Conservation (phyloP, 2,113 vertebrate species). For the Elanoides forficatus region DNA sequence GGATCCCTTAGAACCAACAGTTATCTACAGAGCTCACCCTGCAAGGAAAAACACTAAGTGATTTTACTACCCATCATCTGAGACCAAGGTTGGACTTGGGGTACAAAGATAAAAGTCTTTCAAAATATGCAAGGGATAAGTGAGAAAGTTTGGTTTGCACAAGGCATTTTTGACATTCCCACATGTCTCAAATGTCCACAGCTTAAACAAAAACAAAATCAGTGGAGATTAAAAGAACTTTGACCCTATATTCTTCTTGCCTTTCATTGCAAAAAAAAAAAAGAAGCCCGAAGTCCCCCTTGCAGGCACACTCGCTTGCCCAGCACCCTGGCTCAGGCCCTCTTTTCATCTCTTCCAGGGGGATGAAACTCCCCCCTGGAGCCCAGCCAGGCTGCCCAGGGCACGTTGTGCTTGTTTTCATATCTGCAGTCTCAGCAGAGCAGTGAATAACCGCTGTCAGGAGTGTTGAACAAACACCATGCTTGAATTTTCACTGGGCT, state of each 20-base stretch:
- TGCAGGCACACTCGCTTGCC: background rate
- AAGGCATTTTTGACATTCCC: conserved; percentile 56
- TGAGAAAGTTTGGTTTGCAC: conserved; percentile 29
- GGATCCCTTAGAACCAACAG: background rate
- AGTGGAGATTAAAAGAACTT: conserved; percentile 39
- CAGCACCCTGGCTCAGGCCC: background rate
- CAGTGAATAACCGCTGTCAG: background rate
- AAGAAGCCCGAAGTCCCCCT: background rate
- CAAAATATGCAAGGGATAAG: background rate
- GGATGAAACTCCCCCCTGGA: background rate
- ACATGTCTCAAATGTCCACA: conserved; percentile 46
- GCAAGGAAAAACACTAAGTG: background rate
- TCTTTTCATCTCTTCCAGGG: background rate
- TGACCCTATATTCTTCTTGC: conserved; percentile 25
- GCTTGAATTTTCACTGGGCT: background rate
- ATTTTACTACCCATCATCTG: background rate
- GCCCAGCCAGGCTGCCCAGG: background rate
- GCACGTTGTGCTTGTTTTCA: background rate
- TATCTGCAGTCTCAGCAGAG: background rate
- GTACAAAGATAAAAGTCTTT: background rate
- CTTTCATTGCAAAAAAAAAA: background rate
- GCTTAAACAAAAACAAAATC: conserved; percentile 40
- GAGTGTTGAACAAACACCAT: background rate
- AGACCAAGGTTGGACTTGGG: background rate
- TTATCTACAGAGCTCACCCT: background rate